Evolutionary conservation across 2,888 invertebrate genomes (phyloP).

Genomic region (Myopa testacea): DNA sequence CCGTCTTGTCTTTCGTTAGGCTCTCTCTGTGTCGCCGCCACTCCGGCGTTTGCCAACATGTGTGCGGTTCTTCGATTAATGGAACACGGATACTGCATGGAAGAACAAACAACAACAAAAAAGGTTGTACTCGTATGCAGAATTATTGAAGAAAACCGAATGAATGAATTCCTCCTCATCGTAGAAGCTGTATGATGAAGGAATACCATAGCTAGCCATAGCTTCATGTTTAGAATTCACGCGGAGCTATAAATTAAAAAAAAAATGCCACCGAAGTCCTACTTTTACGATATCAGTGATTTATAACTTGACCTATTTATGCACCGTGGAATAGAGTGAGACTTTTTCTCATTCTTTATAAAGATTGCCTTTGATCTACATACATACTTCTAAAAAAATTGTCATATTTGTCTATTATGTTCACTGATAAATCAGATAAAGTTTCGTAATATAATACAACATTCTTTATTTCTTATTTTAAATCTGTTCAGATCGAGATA

Average conservation of each 20-base stretch:
- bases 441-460: too few species aligned
- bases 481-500: too few species aligned
- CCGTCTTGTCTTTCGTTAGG: conserved; percentile 2
- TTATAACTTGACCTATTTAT: conserved; percentile 37
- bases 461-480: too few species aligned
- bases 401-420: too few species aligned
- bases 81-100: conserved; percentile 9
- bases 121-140: not conserved
- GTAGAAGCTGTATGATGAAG: not conserved
- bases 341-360: not conserved
- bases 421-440: too few species aligned
- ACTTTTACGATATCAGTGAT: conserved; percentile 36
- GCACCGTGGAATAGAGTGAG: conserved; percentile 2
- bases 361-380: not conserved
- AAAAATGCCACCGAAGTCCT: conserved; percentile 19
- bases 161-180: conserved; percentile 11
- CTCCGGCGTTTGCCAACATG: not conserved
- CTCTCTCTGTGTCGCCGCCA: not conserved
- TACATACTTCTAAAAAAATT: not conserved
- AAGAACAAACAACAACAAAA: conserved; percentile 11
- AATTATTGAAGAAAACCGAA: conserved; percentile 25
- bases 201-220: not conserved
- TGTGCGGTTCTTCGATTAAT: conserved; percentile 14
- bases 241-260: conserved; percentile 11
- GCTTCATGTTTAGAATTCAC: not conserved